These are phyloP conservation scores for Pterocles orientalis DNA, from an alignment of 2,113 vertebrate genomes.

Conservation along the genomic window DNA sequence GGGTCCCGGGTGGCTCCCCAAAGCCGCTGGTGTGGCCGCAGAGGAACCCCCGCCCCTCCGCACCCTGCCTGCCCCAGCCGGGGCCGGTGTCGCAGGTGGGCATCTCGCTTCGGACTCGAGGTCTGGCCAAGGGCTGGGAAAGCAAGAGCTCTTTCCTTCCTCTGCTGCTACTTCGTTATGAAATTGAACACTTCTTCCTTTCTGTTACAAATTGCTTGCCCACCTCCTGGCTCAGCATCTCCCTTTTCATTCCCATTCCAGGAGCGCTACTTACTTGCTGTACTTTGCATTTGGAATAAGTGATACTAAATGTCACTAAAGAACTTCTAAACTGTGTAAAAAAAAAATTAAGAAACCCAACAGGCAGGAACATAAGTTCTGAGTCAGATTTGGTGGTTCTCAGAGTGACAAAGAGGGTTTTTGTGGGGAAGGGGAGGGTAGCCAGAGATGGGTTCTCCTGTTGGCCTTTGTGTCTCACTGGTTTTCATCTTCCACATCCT, in stretches of 20 bases:
- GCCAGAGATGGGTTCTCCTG: constrained; percentile 86
- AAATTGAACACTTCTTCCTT: not conserved
- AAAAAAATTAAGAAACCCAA: constrained; percentile 74
- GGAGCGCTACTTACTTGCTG: not conserved
- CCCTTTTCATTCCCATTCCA: too few species aligned
- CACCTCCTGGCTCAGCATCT: not conserved
- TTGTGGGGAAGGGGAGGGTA: constrained; percentile 77
- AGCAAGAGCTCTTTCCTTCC: not conserved
- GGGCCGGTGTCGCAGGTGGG: not conserved
- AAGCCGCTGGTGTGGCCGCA: rapidly evolving
- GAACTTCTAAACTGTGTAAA: constrained; percentile 87
- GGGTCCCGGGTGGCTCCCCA: rapidly evolving
- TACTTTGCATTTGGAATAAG: not conserved
- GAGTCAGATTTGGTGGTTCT: constrained; percentile 86
- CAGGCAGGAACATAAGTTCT: constrained; percentile 84
- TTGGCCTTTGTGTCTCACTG: constrained; percentile 97
- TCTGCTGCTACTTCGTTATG: not conserved
- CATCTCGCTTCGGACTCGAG: not conserved
- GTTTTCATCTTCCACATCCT: constrained; percentile 97
- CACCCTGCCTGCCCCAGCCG: rapidly evolving
- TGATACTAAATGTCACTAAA: constrained; percentile 17
- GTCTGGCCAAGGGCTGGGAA: not conserved
- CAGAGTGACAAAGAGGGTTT: constrained; percentile 83
- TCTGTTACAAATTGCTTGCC: not conserved
- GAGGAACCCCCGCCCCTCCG: not conserved